phyloP scores from a whole-genome alignment of 2,888 invertebrate species.

The Alentia gelatinosa region DNA sequence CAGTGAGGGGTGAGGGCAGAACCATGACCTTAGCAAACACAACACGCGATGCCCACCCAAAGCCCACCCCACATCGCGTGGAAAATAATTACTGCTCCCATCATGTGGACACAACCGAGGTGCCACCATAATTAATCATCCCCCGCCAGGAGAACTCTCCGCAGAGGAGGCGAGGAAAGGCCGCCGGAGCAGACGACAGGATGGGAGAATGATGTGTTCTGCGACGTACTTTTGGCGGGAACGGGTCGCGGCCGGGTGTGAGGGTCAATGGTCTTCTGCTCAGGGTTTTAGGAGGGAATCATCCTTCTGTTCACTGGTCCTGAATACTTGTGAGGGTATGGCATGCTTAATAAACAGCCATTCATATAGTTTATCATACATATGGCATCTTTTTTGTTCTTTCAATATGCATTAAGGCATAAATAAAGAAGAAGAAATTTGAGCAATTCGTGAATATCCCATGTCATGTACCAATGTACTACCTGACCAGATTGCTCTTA shows the following conservation, averaged over 20 bases:
- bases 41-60: neutral
- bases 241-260: neutral
- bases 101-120: conserved; percentile 26
- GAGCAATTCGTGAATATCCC: too few species aligned
- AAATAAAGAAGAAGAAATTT: too few species aligned
- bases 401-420: too few species aligned
- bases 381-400: too few species aligned
- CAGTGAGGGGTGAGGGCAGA: neutral
- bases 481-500: too few species aligned
- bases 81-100: conserved; percentile 45
- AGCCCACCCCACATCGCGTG: neutral
- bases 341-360: too few species aligned
- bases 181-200: neutral
- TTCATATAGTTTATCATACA: too few species aligned
- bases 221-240: neutral
- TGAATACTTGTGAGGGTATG: neutral
- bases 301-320: neutral
- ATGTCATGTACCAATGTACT: too few species aligned
- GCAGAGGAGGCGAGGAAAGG: conserved; percentile 26
- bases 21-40: neutral
- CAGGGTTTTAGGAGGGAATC: neutral
- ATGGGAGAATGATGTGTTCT: conserved; percentile 1
- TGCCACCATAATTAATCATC: conserved; percentile 43
- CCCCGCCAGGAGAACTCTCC: neutral
- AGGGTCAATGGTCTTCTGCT: neutral